Evolutionary conservation across 1,140 invertebrate genomes (phyloP).

Genomic region (Dendroctonus valens): DNA sequence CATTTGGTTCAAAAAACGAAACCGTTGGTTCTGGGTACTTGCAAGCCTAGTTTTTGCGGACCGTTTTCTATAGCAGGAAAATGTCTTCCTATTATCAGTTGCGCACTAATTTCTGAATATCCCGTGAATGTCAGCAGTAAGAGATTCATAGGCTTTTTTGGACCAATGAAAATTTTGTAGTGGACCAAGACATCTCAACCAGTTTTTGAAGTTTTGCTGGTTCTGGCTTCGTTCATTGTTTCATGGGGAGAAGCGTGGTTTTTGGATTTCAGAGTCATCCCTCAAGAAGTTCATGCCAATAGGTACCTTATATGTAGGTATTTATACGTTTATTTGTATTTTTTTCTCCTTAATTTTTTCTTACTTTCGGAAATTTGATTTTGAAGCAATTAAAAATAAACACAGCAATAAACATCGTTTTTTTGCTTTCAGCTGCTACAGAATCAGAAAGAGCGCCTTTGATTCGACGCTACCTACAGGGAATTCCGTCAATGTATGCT

Average conservation of each 20-base stretch:
- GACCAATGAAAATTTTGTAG: constrained; percentile 50
- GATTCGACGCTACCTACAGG: constrained; percentile 50
- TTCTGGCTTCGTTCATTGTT: constrained; percentile 76
- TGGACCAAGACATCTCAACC: constrained; percentile 70
- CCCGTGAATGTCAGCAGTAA: too few species aligned
- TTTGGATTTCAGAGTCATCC: constrained; percentile 79
- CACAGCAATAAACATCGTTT: not conserved
- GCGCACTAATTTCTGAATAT: too few species aligned
- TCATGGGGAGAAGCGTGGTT: constrained; percentile 89
- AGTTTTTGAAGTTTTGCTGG: constrained; percentile 76
- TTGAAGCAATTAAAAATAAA: too few species aligned
- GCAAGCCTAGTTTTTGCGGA: too few species aligned
- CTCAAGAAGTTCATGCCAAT: constrained; percentile 71
- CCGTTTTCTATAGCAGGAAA: too few species aligned
- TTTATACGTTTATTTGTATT: not conserved
- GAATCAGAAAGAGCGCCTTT: constrained; percentile 55
- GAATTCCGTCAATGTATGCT: constrained; percentile 47
- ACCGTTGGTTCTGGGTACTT: too few species aligned
- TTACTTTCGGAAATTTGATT: too few species aligned
- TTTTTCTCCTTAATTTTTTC: too few species aligned
- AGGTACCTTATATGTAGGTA: constrained; percentile 48
- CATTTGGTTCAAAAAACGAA: too few species aligned
- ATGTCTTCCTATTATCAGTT: too few species aligned
- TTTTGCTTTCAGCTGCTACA: constrained; percentile 45
- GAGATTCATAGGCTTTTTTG: too few species aligned